phyloP scores from a whole-genome alignment of 2,113 vertebrate species.

The Saguinus imperator region DNA sequence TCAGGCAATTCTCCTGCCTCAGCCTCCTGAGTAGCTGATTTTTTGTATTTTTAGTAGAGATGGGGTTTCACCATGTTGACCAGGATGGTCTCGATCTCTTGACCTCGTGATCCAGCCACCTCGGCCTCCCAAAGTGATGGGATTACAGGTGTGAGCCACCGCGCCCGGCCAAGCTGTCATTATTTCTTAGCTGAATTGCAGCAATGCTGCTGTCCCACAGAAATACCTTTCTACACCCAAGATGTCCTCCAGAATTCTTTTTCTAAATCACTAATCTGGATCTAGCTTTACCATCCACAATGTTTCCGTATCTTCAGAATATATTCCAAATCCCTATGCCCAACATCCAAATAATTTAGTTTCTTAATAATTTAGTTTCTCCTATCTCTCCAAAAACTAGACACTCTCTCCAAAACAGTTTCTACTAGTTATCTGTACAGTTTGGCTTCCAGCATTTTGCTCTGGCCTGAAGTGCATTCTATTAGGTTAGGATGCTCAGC shows the following conservation, averaged over 20 bases:
- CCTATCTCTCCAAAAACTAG: not conserved
- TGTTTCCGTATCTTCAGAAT: conserved; percentile 1
- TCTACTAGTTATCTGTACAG: not conserved
- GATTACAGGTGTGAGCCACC: no score
- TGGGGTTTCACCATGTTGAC: no score
- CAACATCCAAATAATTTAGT: not conserved
- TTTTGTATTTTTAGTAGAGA: no score
- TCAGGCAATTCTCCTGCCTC: no score
- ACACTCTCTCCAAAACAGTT: not conserved
- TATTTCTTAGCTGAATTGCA: not conserved
- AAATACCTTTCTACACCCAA: not conserved
- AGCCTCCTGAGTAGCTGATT: no score
- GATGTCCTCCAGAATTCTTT: conserved; percentile 22
- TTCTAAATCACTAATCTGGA: not conserved
- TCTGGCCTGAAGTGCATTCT: not conserved
- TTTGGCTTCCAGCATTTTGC: not conserved
- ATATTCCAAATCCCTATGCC: not conserved
- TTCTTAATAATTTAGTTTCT: not conserved
- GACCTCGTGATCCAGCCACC: no score
- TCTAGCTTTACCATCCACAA: not conserved
- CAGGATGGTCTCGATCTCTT: no score
- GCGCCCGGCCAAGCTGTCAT: not conserved
- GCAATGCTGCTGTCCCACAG: not conserved
- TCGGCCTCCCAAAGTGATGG: no score
- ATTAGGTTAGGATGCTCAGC: not conserved